A percentile compares a stretch with the other conserved stretches of the same genome.
Conservation (phyloP, 2,113 vertebrate genomes). For the Laticauda colubrina region DNA sequence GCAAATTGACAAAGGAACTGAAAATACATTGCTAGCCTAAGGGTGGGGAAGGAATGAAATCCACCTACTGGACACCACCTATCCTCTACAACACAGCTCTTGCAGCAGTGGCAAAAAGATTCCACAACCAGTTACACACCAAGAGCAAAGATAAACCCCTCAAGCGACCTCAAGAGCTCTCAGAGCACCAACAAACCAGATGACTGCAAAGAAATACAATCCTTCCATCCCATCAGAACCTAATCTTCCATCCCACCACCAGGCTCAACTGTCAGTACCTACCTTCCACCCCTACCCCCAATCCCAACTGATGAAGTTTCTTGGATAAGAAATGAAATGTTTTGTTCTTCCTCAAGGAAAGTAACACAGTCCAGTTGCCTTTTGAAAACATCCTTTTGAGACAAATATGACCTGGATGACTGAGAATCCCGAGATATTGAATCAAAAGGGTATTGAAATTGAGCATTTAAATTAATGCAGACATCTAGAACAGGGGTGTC, state of each 20-base stretch:
- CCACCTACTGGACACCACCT: background rate
- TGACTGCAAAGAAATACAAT: background rate
- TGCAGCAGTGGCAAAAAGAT: background rate
- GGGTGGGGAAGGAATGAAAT: background rate
- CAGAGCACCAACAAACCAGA: background rate
- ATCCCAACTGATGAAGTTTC: background rate
- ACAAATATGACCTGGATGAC: background rate
- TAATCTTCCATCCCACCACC: background rate
- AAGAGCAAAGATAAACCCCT: background rate
- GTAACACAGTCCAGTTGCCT: background rate
- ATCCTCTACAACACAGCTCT: background rate
- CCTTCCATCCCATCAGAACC: background rate
- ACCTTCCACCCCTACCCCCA: background rate
- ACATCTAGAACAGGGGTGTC: background rate
- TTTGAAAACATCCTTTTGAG: background rate
- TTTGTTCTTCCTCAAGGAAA: background rate
- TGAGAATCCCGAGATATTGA: background rate
- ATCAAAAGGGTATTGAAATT: background rate
- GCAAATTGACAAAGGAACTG: background rate
- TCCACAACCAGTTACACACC: background rate
- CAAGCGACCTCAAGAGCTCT: background rate
- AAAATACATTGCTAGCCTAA: background rate
- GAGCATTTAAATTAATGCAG: background rate
- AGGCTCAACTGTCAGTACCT: background rate
- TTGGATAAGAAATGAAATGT: background rate